Evolutionary conservation across 2,113 vertebrate genomes (phyloP).

Genomic region (Perca flavescens): DNA sequence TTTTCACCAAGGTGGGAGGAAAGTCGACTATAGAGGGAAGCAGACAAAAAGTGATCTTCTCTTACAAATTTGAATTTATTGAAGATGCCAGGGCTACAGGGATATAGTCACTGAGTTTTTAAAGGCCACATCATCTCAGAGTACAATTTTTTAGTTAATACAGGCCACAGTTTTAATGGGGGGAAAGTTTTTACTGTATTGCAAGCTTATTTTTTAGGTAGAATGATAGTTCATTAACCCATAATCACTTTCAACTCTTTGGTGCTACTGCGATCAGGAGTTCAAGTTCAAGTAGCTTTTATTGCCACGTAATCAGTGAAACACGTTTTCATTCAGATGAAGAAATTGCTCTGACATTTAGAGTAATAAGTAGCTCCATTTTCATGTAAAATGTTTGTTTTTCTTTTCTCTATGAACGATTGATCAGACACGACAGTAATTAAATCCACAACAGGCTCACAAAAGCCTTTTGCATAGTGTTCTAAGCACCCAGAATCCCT

Average conservation of each 20-base stretch:
- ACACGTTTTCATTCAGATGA: not conserved
- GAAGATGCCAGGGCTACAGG: not conserved
- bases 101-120: not conserved
- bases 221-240: not conserved
- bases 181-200: not conserved
- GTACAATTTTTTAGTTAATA: not conserved
- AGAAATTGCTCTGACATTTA: not conserved
- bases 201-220: not conserved
- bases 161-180: not conserved
- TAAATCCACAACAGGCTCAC: slow-evolving; percentile 14
- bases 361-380: slow-evolving; percentile 8
- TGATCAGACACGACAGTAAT: slow-evolving; percentile 2
- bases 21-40: not conserved
- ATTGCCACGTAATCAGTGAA: not conserved
- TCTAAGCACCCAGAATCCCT: not conserved
- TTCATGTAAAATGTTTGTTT: slow-evolving; percentile 30
- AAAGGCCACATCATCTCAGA: not conserved
- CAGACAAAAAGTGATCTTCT: not conserved
- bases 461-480: not conserved
- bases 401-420: not conserved
- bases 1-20: not conserved
- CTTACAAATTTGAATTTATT: not conserved
- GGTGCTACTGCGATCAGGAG: not conserved
- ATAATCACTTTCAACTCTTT: not conserved
- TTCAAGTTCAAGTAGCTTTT: slow-evolving; percentile 24